Percentiles rank a stretch among this genome's conserved stretches.
Evolutionary conservation across 2,888 invertebrate species (phyloP).

Genomic region (Fabriciana adippe): DNA sequence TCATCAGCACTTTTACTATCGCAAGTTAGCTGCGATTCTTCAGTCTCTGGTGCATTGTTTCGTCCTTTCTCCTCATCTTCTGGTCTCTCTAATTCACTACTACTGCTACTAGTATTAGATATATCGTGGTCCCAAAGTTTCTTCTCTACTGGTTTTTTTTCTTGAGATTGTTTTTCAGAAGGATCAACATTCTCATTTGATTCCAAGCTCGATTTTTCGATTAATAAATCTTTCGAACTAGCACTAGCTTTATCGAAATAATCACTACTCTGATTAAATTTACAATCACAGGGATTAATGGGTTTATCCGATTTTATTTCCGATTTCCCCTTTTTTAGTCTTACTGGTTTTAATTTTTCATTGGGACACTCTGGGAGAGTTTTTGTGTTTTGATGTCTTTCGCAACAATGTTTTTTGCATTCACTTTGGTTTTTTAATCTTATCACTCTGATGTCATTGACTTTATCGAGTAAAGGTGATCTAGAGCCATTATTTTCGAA

Average conservation of each 20-base stretch:
- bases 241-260: slow-evolving; percentile 86
- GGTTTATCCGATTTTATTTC: slow-evolving; percentile 59
- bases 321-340: slow-evolving; percentile 72
- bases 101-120: slow-evolving; percentile 81
- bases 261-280: slow-evolving; percentile 59
- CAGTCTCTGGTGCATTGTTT: slow-evolving; percentile 56
- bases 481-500: slow-evolving; percentile 87
- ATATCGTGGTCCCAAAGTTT: slow-evolving; percentile 80
- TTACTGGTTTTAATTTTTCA: slow-evolving; percentile 69
- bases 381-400: slow-evolving; percentile 57
- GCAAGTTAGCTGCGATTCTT: slow-evolving; percentile 63
- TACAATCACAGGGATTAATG: slow-evolving; percentile 60
- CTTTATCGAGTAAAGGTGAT: slow-evolving; percentile 85
- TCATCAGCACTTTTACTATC: slow-evolving; percentile 73
- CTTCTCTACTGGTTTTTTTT: slow-evolving; percentile 58
- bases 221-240: slow-evolving; percentile 86
- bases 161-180: slow-evolving; percentile 55
- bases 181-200: slow-evolving; percentile 74
- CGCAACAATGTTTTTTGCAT: slow-evolving; percentile 67
- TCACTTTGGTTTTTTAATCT: slow-evolving; percentile 66
- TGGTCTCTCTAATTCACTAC: slow-evolving; percentile 74
- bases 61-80: slow-evolving; percentile 52
- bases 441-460: slow-evolving; percentile 71
- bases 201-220: slow-evolving; percentile 81
- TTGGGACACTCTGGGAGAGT: slow-evolving; percentile 58